These are phyloP conservation scores for Baronia brevicornis DNA, from an alignment of 2,888 invertebrate genomes.

Conservation along the genomic window DNA sequence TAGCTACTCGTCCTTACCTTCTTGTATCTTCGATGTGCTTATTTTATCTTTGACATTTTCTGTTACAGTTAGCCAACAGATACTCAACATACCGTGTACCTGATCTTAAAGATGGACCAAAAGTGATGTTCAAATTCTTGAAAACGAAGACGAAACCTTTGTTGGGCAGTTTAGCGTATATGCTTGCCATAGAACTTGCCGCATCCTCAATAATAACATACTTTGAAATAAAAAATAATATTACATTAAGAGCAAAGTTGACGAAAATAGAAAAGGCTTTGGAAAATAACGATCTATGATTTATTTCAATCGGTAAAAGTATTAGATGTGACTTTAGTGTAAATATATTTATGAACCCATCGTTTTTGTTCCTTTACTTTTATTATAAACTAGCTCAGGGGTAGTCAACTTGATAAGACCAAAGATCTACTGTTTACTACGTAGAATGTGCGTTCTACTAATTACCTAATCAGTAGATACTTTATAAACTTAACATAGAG, in stretches of 20 bases:
- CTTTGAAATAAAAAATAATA: slow-evolving; percentile 72
- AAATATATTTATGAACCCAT: slow-evolving; percentile 21
- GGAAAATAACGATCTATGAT: slow-evolving; percentile 20
- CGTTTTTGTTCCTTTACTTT: no score
- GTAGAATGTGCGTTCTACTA: no score
- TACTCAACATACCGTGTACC: slow-evolving; percentile 79
- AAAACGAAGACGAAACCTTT: slow-evolving; percentile 72
- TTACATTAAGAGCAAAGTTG: slow-evolving; percentile 51
- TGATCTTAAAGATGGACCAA: slow-evolving; percentile 72
- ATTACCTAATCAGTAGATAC: no score
- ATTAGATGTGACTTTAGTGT: slow-evolving; percentile 18
- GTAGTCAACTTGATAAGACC: no score
- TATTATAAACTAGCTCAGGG: no score
- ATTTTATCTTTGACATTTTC: slow-evolving; percentile 12
- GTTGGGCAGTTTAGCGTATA: slow-evolving; percentile 54
- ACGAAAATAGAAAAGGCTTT: slow-evolving; percentile 42
- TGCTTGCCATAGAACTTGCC: slow-evolving; percentile 69
- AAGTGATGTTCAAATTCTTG: slow-evolving; percentile 69
- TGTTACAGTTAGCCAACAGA: slow-evolving; percentile 76
- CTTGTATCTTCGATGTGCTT: no score
- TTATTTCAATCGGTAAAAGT: slow-evolving; percentile 14
- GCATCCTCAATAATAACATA: slow-evolving; percentile 77
- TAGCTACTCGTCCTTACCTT: no score
- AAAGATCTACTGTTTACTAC: no score
- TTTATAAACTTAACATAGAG: no score